Evolutionary conservation across 2,888 invertebrate genomes (phyloP).

Genomic region (Ennomos quercinarius): DNA sequence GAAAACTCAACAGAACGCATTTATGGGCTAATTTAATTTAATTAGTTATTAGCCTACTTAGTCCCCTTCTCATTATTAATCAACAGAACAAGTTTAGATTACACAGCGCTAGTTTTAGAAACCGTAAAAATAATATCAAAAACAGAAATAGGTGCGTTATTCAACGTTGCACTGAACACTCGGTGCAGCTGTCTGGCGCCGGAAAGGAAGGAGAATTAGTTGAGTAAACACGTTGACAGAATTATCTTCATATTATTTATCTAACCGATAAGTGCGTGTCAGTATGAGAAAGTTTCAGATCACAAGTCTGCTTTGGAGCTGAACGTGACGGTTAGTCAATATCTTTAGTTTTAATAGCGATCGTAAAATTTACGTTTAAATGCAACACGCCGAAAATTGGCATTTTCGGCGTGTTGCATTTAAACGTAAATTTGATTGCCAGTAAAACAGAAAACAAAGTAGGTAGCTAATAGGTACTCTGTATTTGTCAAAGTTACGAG

Average conservation of each 20-base stretch:
- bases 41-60: not conserved
- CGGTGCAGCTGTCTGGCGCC: slow-evolving; percentile 43
- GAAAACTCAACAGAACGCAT: no score
- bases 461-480: no score
- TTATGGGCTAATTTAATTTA: no score
- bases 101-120: slow-evolving; percentile 17
- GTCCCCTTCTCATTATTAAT: not conserved
- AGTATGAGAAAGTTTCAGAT: slow-evolving; percentile 46
- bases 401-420: no score
- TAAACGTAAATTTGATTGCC: no score
- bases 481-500: no score
- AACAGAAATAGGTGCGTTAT: slow-evolving; percentile 23
- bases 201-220: slow-evolving; percentile 55
- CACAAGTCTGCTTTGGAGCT: slow-evolving; percentile 12
- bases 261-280: slow-evolving; percentile 55
- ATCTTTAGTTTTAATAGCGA: no score
- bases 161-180: slow-evolving; percentile 28
- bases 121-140: slow-evolving; percentile 19
- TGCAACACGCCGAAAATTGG: no score
- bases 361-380: no score
- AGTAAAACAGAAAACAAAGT: no score
- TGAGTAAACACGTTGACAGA: slow-evolving; percentile 52
- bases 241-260: slow-evolving; percentile 58
- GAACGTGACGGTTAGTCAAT: slow-evolving; percentile 4
- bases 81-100: slow-evolving; percentile 5